Percentiles rank a stretch among this genome's conserved stretches.
Evolutionary conservation across 2,113 vertebrate genomes (phyloP).

Genomic region (Fulica atra): DNA sequence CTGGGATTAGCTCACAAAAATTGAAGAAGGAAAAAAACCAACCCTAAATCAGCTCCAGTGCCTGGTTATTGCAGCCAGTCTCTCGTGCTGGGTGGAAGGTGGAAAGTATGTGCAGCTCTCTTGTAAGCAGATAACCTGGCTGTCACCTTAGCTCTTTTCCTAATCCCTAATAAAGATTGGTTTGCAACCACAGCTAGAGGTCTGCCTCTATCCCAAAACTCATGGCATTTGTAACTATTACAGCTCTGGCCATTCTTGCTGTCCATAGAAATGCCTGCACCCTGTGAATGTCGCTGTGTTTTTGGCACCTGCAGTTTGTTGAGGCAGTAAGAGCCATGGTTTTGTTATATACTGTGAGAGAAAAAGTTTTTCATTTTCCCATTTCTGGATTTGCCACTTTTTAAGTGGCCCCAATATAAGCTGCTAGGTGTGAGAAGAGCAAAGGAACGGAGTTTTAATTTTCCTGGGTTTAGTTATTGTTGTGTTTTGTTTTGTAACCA

Average conservation of each 20-base stretch:
- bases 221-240: fast-evolving
- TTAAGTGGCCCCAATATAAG: background rate
- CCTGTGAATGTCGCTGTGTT: fast-evolving
- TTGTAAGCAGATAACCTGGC: constrained; percentile 19
- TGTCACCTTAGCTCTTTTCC: background rate
- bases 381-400: background rate
- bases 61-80: background rate
- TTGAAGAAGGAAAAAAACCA: background rate
- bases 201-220: background rate
- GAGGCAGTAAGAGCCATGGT: background rate
- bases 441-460: background rate
- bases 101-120: background rate
- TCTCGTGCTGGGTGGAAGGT: background rate
- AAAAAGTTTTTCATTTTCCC: background rate
- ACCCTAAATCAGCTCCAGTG: background rate
- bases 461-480: background rate
- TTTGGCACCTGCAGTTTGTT: background rate
- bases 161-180: background rate
- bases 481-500: background rate
- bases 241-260: background rate
- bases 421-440: background rate
- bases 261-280: background rate
- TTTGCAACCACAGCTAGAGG: background rate
- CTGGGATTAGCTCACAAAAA: constrained; percentile 4
- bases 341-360: background rate